A percentile compares a stretch with the other conserved stretches of the same genome.
These are phyloP conservation scores for Lota lota DNA, from an alignment of 2,113 vertebrate species.

Conservation along the genomic window DNA sequence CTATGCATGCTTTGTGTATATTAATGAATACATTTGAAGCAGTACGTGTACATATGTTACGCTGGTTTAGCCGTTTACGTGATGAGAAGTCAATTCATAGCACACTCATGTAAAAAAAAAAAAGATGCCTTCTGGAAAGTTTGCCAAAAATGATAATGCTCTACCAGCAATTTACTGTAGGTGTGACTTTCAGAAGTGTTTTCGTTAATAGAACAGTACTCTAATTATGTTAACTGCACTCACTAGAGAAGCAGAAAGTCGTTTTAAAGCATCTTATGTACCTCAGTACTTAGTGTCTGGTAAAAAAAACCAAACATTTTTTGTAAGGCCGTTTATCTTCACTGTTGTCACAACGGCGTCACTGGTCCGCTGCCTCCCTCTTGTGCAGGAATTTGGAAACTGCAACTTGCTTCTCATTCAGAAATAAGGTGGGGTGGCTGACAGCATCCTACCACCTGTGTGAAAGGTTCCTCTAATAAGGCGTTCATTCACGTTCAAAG, in stretches of 20 bases:
- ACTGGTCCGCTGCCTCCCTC: conserved; percentile 51
- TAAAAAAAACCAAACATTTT: conserved; percentile 23
- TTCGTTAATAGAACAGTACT: conserved; percentile 40
- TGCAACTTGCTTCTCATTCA: conserved; percentile 26
- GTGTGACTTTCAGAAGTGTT: conserved; percentile 57
- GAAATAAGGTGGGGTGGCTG: conserved; percentile 10
- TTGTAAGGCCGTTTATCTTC: conserved; percentile 48
- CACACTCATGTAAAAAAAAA: too few species aligned
- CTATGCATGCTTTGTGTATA: conserved; percentile 79
- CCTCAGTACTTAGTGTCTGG: conserved; percentile 43
- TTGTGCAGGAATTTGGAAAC: conserved; percentile 45
- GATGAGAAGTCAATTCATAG: too few species aligned
- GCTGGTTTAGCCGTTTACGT: too few species aligned
- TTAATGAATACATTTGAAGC: conserved; percentile 57
- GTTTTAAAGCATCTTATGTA: conserved; percentile 41
- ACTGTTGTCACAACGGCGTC: conserved; percentile 35
- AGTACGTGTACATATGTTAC: conserved; percentile 41
- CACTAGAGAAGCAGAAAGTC: conserved; percentile 49
- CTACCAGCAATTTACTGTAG: conserved; percentile 67
- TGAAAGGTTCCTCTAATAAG: too few species aligned
- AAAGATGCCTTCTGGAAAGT: conserved; percentile 61
- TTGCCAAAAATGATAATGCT: conserved; percentile 63
- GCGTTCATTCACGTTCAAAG: conserved; percentile 1
- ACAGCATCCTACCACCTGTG: neutral
- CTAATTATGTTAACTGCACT: conserved; percentile 62